phyloP scores from a whole-genome alignment of 2,113 vertebrate species.

The Amia ocellicauda region DNA sequence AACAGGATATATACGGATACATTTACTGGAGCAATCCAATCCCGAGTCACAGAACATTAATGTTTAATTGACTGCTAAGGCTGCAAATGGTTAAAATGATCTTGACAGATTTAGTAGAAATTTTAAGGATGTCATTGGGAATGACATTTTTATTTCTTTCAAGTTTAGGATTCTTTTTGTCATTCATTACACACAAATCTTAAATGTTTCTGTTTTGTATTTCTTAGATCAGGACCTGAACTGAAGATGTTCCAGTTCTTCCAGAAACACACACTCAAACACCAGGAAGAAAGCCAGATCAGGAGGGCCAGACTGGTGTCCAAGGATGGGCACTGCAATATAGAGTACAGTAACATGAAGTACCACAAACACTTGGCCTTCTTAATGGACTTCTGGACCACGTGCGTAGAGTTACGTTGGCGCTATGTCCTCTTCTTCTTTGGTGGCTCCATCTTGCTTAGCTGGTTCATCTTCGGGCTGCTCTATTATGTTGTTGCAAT shows the following conservation, averaged over 20 bases:
- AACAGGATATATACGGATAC: no score
- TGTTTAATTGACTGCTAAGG: no score
- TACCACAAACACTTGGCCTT: constrained; percentile 76
- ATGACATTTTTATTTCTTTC: no score
- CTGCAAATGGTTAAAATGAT: no score
- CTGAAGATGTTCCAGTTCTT: constrained; percentile 76
- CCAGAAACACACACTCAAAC: constrained; percentile 61
- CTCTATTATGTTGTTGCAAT: constrained; percentile 90
- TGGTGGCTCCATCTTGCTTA: constrained; percentile 83
- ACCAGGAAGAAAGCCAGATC: constrained; percentile 45
- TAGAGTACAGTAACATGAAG: constrained; percentile 87
- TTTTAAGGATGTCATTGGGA: no score
- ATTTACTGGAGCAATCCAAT: no score
- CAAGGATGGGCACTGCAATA: constrained; percentile 93
- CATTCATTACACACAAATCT: no score
- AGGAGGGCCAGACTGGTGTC: constrained; percentile 76
- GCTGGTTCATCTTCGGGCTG: constrained; percentile 92
- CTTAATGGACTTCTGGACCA: constrained; percentile 92
- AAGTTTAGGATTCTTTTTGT: no score
- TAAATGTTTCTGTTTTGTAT: constrained; percentile 2
- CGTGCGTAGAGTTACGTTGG: constrained; percentile 88
- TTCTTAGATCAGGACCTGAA: constrained; percentile 31
- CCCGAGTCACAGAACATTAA: no score
- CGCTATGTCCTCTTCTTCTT: constrained; percentile 88
- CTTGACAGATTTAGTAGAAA: no score